These are phyloP conservation scores for Pollenia labialis DNA, from an alignment of 2,888 invertebrate genomes.

Conservation along the genomic window DNA sequence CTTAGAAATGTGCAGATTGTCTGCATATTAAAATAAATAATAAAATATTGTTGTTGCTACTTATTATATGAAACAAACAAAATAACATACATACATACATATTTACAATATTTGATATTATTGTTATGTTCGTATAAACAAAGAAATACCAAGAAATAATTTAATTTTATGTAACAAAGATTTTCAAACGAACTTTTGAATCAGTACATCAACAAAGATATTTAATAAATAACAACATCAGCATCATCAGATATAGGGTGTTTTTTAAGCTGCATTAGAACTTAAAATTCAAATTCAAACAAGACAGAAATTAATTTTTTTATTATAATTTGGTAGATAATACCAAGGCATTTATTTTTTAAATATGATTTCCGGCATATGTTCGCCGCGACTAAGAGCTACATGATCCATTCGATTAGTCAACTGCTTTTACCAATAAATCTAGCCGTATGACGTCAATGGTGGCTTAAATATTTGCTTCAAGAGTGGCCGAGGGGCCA, in stretches of 20 bases:
- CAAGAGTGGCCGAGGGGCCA: too few relatives aligned
- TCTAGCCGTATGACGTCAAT: too few relatives aligned
- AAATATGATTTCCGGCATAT: too few relatives aligned
- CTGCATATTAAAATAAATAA: not conserved
- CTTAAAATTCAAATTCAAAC: not conserved
- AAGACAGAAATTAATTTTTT: not conserved
- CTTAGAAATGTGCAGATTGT: not conserved
- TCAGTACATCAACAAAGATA: slow-evolving; percentile 5
- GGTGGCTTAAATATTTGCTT: too few relatives aligned
- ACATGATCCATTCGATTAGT: too few relatives aligned
- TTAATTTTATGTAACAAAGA: slow-evolving; percentile 7
- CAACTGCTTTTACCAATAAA: too few relatives aligned
- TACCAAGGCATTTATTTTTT: too few relatives aligned
- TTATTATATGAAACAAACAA: not conserved
- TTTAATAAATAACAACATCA: not conserved
- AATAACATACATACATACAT: not conserved
- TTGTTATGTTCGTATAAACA: not conserved
- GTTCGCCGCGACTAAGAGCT: too few relatives aligned
- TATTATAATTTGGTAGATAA: too few relatives aligned
- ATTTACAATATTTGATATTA: slow-evolving; percentile 14
- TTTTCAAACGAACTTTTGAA: not conserved
- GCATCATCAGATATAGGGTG: not conserved
- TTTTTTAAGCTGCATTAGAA: too few relatives aligned
- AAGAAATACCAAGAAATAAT: slow-evolving; percentile 6
- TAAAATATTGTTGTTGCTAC: not conserved